phyloP scores from a whole-genome alignment of 2,888 invertebrate species.

The Bugula neritina region DNA sequence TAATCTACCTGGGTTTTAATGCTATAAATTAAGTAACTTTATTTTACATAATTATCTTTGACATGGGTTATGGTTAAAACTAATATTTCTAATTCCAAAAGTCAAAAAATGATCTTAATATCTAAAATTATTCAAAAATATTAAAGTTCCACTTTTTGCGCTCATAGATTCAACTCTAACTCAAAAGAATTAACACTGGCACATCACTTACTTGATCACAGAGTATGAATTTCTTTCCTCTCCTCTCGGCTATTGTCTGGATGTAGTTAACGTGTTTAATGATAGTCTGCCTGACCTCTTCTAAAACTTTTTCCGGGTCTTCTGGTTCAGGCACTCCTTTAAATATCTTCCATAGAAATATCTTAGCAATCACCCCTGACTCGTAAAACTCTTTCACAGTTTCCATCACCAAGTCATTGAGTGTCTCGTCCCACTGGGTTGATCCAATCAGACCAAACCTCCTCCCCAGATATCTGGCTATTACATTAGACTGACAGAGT shows the following conservation, averaged over 20 bases:
- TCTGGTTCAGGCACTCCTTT: constrained; percentile 9
- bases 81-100: too few relatives aligned
- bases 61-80: too few relatives aligned
- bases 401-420: constrained; percentile 13
- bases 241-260: neutral
- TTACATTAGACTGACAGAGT: neutral
- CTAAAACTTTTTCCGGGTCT: neutral
- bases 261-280: neutral
- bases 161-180: too few relatives aligned
- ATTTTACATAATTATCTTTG: too few relatives aligned
- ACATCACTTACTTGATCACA: constrained; percentile 7
- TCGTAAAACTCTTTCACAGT: constrained; percentile 5
- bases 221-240: neutral
- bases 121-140: too few relatives aligned
- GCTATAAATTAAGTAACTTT: too few relatives aligned
- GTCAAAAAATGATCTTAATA: too few relatives aligned
- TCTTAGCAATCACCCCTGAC: neutral
- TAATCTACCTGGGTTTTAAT: too few relatives aligned
- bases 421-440: neutral
- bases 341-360: neutral
- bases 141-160: too few relatives aligned
- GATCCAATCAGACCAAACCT: constrained; percentile 14
- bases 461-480: neutral
- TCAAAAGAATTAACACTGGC: too few relatives aligned
- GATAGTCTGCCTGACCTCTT: neutral